Conservation (phyloP, 2,797 vertebrate genomes). For the Liparis tanakae region DNA sequence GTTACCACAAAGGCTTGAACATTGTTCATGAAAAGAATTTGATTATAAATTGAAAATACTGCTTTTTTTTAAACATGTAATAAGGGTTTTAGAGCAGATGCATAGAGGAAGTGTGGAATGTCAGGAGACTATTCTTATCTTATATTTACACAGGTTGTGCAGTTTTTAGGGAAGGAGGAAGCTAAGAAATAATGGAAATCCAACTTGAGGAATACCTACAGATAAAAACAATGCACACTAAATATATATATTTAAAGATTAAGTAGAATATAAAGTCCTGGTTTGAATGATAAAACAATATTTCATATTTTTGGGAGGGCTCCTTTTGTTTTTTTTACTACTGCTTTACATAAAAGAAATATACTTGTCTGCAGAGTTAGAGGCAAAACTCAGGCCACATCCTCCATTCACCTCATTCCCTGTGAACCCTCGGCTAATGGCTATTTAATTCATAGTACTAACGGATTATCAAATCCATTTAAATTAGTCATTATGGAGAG, state of each 20-base stretch:
- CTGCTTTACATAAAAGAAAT: constrained; percentile 27
- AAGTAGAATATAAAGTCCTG: not conserved
- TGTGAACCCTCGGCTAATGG: constrained; percentile 65
- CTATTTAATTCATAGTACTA: constrained; percentile 73
- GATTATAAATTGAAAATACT: not conserved
- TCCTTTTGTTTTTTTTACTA: constrained; percentile 18
- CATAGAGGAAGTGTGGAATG: not conserved
- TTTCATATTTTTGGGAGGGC: not conserved
- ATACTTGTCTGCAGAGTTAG: constrained; percentile 10
- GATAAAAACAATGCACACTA: not conserved
- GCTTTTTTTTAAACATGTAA: not conserved
- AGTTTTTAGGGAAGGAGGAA: not conserved
- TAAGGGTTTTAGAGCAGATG: not conserved
- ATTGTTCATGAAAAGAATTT: not conserved
- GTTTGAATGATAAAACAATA: constrained; percentile 5
- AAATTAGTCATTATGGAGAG: constrained; percentile 76
- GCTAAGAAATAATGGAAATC: not conserved
- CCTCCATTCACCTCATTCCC: constrained; percentile 47
- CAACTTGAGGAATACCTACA: not conserved
- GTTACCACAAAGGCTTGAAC: not conserved
- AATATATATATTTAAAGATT: not conserved
- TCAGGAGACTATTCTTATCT: not conserved
- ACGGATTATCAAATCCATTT: constrained; percentile 77
- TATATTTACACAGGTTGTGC: not conserved
- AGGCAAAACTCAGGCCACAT: constrained; percentile 27